Percentiles rank a stretch among this genome's conserved stretches.
Conservation (phyloP, 2,113 vertebrate species). For the Pygoscelis antarcticus region DNA sequence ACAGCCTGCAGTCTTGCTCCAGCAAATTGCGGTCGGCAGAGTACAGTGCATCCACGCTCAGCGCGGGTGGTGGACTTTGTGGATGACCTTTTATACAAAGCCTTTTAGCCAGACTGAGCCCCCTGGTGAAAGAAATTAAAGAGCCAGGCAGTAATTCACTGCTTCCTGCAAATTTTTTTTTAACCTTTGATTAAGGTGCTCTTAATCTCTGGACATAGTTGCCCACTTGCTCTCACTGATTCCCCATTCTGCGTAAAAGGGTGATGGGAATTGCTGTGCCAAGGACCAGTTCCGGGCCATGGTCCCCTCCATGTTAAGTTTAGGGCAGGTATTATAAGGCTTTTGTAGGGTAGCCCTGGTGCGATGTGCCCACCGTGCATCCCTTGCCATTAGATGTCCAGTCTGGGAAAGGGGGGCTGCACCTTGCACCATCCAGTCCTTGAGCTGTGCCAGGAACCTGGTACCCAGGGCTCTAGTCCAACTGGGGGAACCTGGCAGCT, state of each 20-base stretch:
- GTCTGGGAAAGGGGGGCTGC: background rate
- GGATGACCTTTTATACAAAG: background rate
- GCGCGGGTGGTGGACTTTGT: rapidly evolving
- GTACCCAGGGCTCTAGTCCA: background rate
- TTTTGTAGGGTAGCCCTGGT: background rate
- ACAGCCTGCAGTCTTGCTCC: background rate
- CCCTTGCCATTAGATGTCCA: background rate
- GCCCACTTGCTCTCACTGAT: background rate
- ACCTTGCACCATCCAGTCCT: background rate
- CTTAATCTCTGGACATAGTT: background rate
- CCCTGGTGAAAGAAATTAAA: background rate
- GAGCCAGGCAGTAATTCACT: background rate
- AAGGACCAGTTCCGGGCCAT: background rate
- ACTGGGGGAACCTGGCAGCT: background rate
- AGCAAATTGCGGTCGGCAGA: background rate
- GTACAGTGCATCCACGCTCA: background rate
- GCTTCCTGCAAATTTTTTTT: background rate
- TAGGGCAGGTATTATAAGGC: background rate
- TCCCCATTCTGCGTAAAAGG: rapidly evolving
- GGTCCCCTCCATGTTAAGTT: background rate
- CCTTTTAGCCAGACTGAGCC: background rate
- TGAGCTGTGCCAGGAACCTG: background rate
- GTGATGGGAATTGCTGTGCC: background rate
- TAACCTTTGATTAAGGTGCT: background rate
- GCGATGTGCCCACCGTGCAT: rapidly evolving